phyloP scores from a whole-genome alignment of 2,888 invertebrate species.

The Unio pictorum region DNA sequence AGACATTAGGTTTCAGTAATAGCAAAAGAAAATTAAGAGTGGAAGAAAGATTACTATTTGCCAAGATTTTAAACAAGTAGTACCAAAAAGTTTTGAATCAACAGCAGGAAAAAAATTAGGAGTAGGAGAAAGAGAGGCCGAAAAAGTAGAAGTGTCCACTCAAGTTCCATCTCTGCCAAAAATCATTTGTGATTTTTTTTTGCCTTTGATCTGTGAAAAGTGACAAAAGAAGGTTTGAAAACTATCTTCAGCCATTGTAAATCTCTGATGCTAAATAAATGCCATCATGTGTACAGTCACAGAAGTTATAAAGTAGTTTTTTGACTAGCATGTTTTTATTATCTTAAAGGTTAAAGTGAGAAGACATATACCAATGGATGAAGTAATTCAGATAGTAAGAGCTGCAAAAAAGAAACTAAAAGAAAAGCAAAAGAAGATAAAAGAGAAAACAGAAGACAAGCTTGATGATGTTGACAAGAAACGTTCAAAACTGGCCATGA shows the following conservation, averaged over 20 bases:
- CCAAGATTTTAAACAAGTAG: too few relatives aligned
- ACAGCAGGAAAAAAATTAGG: too few relatives aligned
- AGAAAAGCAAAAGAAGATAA: conserved; percentile 19
- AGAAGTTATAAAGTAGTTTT: not conserved
- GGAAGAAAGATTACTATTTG: too few relatives aligned
- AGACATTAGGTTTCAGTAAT: too few relatives aligned
- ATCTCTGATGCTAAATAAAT: too few relatives aligned
- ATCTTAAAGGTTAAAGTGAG: conserved; percentile 47
- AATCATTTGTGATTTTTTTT: not conserved
- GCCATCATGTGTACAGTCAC: too few relatives aligned
- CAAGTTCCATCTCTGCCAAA: not conserved
- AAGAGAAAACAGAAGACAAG: conserved; percentile 22
- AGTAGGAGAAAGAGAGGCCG: too few relatives aligned
- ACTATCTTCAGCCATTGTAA: too few relatives aligned
- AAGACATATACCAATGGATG: conserved; percentile 47
- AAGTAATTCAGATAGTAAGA: conserved; percentile 43
- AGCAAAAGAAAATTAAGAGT: too few relatives aligned
- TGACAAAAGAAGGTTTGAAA: not conserved
- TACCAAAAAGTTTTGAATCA: too few relatives aligned
- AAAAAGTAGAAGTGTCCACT: not conserved
- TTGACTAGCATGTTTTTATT: not conserved
- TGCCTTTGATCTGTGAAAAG: not conserved
- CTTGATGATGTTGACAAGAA: conserved; percentile 14
- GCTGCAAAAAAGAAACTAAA: conserved; percentile 43
- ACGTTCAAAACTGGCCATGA: conserved; percentile 5